Evolutionary conservation across 2,888 invertebrate genomes (phyloP), one percentile per base, ranked within the genome.

Genomic region (Odontomyia ornata): DNA sequence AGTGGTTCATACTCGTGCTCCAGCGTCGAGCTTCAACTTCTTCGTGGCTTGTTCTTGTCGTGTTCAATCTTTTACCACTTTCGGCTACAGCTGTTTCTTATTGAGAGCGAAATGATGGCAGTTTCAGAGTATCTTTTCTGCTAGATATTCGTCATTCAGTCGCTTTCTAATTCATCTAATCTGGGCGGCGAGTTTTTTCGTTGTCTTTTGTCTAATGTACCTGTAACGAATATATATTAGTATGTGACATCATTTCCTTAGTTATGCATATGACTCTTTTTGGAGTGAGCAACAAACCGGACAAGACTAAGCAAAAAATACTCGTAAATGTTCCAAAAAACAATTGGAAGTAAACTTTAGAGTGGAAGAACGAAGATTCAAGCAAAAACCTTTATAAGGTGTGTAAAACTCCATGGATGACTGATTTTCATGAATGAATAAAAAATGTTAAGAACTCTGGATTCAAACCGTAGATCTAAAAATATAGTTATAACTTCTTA

Each of bases 211-310:
- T 15, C 43, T n/a, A 15, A n/a, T 18, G 30, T 60, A 73, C 73
- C 73, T 73, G 73, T 36, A 36, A 43, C 21, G 57, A 73, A 57
- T 52, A 21, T 57, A 18, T 73, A 73, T 73, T 25, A 60, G 60
- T 9, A 73, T 57, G 57, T 73, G 73, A 73, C 73, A 73, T 73
- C 73, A 73, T 73, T 73, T 73, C 73, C 60, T 36, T n/a, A 21
- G 46, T 9, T 69, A 69, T 69, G 21, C 47, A 18, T 36, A 36
- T 65, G 43, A 36, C 9, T 65, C 7, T 30, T 30, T 21, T 23
- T 4, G 21, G 18, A 36, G 36, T 36, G 36, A 36, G 5, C 36
- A 36, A 36, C 9, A 36, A 36, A 36, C 36, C 36, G 9, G 18
- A 52, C 15, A 18, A 52, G 57, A 18, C 4, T 52, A 21, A 4